Evolutionary conservation across 2,797 vertebrate species (phyloP).

Genomic region (Agapornis canus): DNA sequence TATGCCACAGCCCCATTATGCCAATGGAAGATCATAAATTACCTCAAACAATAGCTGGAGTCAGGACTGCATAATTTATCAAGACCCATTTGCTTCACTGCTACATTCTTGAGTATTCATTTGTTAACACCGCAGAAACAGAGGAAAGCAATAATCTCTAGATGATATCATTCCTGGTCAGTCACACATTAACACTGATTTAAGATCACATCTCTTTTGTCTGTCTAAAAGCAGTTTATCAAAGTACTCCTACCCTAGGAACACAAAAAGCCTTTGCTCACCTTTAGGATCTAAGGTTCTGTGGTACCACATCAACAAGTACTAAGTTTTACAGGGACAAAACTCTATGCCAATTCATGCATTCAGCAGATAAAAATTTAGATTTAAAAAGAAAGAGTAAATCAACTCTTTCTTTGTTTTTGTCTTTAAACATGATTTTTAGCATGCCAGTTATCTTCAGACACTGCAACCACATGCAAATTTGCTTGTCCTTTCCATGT

Average conservation of each 20-base stretch:
- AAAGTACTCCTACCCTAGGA: background rate
- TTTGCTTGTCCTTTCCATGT: background rate
- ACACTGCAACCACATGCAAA: background rate
- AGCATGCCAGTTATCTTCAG: background rate
- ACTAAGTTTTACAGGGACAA: background rate
- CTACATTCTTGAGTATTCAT: slow-evolving; percentile 30
- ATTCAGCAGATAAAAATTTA: background rate
- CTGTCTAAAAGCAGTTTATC: slow-evolving; percentile 38
- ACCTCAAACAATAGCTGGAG: slow-evolving; percentile 23
- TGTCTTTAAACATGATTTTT: background rate
- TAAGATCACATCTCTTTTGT: slow-evolving; percentile 25
- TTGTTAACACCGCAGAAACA: slow-evolving; percentile 51
- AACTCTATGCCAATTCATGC: background rate
- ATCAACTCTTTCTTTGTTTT: background rate
- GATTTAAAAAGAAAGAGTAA: background rate
- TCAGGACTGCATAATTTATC: slow-evolving; percentile 46
- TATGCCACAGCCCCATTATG: background rate
- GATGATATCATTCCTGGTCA: slow-evolving; percentile 57
- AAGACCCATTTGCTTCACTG: slow-evolving; percentile 55
- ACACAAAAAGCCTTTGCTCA: slow-evolving; percentile 4
- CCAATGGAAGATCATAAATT: slow-evolving; percentile 26
- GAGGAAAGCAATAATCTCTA: slow-evolving; percentile 49
- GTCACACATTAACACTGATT: slow-evolving; percentile 38
- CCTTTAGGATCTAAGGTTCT: background rate
- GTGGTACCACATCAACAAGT: background rate